Evolutionary conservation across 2,888 invertebrate species (phyloP), one percentile per base, ranked within the genome.

Genomic region (Pomacea canaliculata): DNA sequence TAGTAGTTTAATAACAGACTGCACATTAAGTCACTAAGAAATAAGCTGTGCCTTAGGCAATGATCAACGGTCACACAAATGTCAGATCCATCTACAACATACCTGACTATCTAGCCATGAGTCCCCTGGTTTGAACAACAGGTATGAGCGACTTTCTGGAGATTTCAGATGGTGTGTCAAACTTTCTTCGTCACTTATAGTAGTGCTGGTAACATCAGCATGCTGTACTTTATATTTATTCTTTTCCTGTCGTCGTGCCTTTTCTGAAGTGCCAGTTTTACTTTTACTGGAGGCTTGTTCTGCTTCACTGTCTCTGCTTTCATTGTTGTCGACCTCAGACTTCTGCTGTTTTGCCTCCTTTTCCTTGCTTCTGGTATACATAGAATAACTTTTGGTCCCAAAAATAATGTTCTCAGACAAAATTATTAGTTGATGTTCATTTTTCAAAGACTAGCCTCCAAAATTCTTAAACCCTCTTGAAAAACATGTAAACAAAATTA

Each of bases 111-210:
- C 85, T 63, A 83, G 81, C 84, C 86, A 87, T 49, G 80, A 81
- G 37, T 82, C 83, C 1, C 85, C 88, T 18, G 85, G 81, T 78
- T 88, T 89, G 13, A 88, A 73, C 56, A 90, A 78, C n/a, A 87
- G 80, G 66, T 73, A 83, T 80, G 48, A 77, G 27, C 59, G 66
- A 65, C 23, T 81, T 71, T 63, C 76, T 76, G 56, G 70, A 71
- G 27, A 66, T 69, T 60, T 69, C 56, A 60, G 27, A 23, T 51
- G 82, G 74, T 70, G 19, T 23, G 51, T 37, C 16, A 60, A 65
- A 60, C 73, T 73, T 68, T 79, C 79, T 46, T 73, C 66, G 10
- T 56, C 68, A n/a, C 76, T 76, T 23, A 78, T 63, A 7, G 85
- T 84, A 1, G 83, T 85, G 76, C 86, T 87, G 7, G 84, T 83